Evolutionary conservation across 2,888 invertebrate species (phyloP).

Genomic region (Brenthis hecate): DNA sequence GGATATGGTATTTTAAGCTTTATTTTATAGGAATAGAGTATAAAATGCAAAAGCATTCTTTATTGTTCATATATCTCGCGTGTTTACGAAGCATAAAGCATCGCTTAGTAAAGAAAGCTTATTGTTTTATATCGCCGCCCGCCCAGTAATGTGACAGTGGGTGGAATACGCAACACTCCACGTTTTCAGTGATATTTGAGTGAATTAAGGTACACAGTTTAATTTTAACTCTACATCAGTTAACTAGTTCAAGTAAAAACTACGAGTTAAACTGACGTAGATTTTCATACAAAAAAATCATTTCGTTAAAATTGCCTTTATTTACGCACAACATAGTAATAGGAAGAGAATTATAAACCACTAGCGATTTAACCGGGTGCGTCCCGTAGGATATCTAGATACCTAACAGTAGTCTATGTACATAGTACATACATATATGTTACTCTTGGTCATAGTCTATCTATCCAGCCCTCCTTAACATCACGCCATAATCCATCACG

Average conservation of each 20-base stretch:
- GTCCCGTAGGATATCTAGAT: no score
- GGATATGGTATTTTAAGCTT: slow-evolving; percentile 16
- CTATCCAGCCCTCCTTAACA: no score
- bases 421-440: no score
- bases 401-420: no score
- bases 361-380: no score
- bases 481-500: no score
- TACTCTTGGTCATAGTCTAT: no score
- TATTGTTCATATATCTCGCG: slow-evolving; percentile 51
- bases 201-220: slow-evolving; percentile 8
- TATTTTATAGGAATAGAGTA: slow-evolving; percentile 26
- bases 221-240: background rate
- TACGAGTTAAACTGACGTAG: no score
- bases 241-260: slow-evolving; percentile 2
- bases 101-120: slow-evolving; percentile 69
- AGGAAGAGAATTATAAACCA: background rate
- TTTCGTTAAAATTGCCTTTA: no score
- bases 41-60: slow-evolving; percentile 23
- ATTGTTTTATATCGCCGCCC: slow-evolving; percentile 79
- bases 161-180: slow-evolving; percentile 54
- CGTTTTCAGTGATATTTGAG: slow-evolving; percentile 37
- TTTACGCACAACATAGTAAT: background rate
- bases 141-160: slow-evolving; percentile 70
- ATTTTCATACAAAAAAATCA: no score
- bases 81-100: slow-evolving; percentile 67